Evolutionary conservation across 2,797 vertebrate species (phyloP).

Genomic region (Helarctos malayanus): DNA sequence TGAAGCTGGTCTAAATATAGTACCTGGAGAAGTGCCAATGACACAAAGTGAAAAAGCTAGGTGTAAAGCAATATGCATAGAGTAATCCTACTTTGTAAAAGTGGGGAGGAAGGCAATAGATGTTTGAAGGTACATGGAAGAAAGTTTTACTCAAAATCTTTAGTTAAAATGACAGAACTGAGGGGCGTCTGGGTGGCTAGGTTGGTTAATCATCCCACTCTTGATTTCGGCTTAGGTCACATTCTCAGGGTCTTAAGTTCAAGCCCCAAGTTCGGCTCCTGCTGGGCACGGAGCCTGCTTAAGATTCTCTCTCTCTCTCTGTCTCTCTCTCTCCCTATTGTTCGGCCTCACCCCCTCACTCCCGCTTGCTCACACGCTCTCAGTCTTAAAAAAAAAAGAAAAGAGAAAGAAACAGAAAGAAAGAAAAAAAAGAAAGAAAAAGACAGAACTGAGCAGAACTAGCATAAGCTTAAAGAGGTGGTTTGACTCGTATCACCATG

Average conservation of each 20-base stretch:
- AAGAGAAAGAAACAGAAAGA: neutral
- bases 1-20: constrained; percentile 10
- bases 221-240: neutral
- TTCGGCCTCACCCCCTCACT: neutral
- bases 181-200: neutral
- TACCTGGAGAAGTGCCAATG: neutral
- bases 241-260: neutral
- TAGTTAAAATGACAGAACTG: neutral
- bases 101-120: neutral
- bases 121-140: neutral
- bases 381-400: neutral
- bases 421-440: too few relatives aligned
- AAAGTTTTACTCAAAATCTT: neutral
- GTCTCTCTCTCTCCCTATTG: neutral
- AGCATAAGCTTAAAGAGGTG: neutral
- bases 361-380: neutral
- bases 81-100: neutral
- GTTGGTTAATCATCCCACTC: neutral
- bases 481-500: neutral
- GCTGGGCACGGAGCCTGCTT: neutral
- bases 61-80: neutral
- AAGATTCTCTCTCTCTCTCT: neutral
- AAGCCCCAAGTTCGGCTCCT: neutral
- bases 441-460: neutral
- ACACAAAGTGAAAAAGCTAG: constrained; percentile 24